Evolutionary conservation across 1,140 invertebrate species (phyloP).

Genomic region (Dendrolimus kikuchii): DNA sequence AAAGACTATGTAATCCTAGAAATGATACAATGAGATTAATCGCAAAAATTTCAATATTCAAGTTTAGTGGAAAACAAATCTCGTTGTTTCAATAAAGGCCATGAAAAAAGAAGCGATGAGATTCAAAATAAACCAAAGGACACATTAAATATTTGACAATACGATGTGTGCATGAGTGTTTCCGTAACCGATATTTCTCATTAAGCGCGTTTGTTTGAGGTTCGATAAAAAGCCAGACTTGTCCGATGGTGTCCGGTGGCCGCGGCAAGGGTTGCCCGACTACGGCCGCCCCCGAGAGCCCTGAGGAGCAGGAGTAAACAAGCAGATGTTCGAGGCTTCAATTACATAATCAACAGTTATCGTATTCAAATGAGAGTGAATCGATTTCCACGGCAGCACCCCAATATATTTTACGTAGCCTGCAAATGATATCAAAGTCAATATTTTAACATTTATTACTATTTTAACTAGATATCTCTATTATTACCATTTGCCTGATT

Average conservation of each 20-base stretch:
- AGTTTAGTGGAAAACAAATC: too few species aligned
- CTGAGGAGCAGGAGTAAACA: conserved; percentile 47
- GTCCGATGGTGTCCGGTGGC: conserved; percentile 57
- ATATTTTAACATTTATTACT: too few species aligned
- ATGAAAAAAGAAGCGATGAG: too few species aligned
- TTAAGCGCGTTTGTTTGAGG: conserved; percentile 52
- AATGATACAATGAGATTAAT: too few species aligned
- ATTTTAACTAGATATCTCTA: too few species aligned
- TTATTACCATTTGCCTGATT: too few species aligned
- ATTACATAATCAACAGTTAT: conserved; percentile 65
- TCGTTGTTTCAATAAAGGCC: too few species aligned
- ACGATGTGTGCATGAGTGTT: conserved; percentile 52
- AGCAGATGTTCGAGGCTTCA: conserved; percentile 55
- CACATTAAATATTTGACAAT: conserved; percentile 49
- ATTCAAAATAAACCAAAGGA: conserved; percentile 19
- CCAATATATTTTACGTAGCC: too few species aligned
- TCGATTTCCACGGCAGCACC: conserved; percentile 10
- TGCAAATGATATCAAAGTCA: too few species aligned
- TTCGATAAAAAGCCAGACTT: conserved; percentile 54
- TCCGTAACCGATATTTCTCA: conserved; percentile 68
- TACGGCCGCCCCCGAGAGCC: conserved; percentile 30
- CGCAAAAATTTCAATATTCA: too few species aligned
- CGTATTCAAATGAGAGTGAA: conserved; percentile 51
- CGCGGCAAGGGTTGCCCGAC: conserved; percentile 46
- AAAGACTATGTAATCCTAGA: too few species aligned